Evolutionary conservation across 2,888 invertebrate genomes (phyloP).

Genomic region (Lutraria lutraria): DNA sequence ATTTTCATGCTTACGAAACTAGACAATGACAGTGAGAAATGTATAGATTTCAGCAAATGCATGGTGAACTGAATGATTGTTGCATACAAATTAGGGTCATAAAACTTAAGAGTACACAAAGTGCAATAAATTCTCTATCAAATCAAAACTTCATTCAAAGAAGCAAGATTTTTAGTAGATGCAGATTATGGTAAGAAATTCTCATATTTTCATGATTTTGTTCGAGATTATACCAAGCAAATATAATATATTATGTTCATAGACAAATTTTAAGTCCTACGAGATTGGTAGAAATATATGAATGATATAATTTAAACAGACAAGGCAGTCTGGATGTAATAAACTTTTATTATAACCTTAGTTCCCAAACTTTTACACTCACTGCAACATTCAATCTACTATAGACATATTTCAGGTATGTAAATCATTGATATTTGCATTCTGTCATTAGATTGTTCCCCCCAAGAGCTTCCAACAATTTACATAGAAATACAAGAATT

Average conservation of each 20-base stretch:
- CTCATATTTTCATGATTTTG: too few species aligned
- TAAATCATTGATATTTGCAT: constrained; percentile 13
- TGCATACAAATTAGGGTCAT: too few species aligned
- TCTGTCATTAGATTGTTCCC: not conserved
- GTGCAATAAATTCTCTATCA: too few species aligned
- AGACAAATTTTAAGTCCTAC: not conserved
- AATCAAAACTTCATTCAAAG: too few species aligned
- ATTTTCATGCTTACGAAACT: too few species aligned
- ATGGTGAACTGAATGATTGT: too few species aligned
- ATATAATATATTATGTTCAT: not conserved
- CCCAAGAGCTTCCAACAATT: not conserved
- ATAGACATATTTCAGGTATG: constrained; percentile 1
- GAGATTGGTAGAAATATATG: not conserved
- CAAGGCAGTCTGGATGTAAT: not conserved
- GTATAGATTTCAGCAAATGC: too few species aligned
- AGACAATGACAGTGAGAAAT: too few species aligned
- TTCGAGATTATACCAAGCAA: too few species aligned
- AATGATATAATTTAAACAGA: not conserved
- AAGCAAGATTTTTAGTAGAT: too few species aligned
- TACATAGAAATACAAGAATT: constrained; percentile 21
- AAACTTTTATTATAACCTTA: not conserved
- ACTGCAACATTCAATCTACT: not conserved
- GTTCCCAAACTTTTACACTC: not conserved
- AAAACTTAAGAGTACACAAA: too few species aligned
- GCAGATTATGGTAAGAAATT: too few species aligned